A percentile compares a stretch with the other conserved stretches of the same genome.
phyloP scores from a whole-genome alignment of 2,113 vertebrate species.

The Podarcis raffonei region DNA sequence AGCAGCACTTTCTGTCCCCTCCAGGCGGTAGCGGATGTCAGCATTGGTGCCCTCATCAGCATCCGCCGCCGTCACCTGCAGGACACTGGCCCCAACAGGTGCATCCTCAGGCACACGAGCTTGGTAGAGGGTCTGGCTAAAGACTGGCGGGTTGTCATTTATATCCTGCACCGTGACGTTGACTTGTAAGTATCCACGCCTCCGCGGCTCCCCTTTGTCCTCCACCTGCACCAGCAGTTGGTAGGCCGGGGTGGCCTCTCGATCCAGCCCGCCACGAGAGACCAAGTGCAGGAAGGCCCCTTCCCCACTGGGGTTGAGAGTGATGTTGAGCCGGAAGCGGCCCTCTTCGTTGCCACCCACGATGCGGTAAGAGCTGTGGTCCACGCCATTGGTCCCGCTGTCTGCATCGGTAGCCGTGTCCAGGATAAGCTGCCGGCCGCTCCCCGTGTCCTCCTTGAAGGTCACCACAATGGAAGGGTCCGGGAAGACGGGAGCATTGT shows the following conservation, averaged over 20 bases:
- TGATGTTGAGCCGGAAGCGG: conserved; percentile 92
- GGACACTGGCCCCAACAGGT: conserved; percentile 87
- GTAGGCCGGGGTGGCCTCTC: conserved; percentile 87
- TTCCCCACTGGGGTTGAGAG: conserved; percentile 96
- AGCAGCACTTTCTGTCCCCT: conserved; percentile 71
- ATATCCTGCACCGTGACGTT: conserved; percentile 96
- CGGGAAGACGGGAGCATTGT: conserved; percentile 94
- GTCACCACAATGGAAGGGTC: conserved; percentile 92
- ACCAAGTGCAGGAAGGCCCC: conserved; percentile 96
- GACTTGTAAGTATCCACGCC: conserved; percentile 92
- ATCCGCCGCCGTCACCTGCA: conserved; percentile 90
- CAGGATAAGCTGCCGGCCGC: conserved; percentile 95
- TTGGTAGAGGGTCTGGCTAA: conserved; percentile 88
- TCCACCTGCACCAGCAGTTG: conserved; percentile 93
- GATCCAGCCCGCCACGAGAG: conserved; percentile 90
- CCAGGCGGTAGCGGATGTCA: conserved; percentile 89
- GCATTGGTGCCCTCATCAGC: conserved; percentile 94
- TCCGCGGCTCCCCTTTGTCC: conserved; percentile 92
- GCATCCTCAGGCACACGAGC: conserved; percentile 90
- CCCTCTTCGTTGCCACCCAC: conserved; percentile 91
- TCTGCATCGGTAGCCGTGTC: conserved; percentile 95
- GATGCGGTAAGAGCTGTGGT: conserved; percentile 94
- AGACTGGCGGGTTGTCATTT: conserved; percentile 94
- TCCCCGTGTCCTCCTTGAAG: conserved; percentile 96
- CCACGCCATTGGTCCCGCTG: conserved; percentile 92